A percentile compares a stretch with the other conserved stretches of the same genome.
Conservation (phyloP, 2,113 vertebrate species). For the Microtus oregoni region DNA sequence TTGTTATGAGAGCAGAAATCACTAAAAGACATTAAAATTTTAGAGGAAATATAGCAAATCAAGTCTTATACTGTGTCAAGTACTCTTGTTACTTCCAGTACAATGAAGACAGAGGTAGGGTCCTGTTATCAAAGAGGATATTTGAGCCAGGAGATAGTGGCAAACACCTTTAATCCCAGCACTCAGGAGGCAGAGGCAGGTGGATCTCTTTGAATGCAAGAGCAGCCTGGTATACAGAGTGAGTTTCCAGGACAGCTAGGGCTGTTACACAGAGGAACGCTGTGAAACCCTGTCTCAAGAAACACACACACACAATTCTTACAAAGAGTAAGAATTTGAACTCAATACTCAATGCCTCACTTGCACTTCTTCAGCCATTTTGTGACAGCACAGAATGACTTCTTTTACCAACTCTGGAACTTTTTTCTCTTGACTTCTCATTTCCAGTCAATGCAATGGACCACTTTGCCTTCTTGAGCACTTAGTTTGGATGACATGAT, state of each 20-base stretch:
- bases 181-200: too few relatives aligned
- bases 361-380: not conserved
- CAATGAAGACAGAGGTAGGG: not conserved
- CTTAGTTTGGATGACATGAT: not conserved
- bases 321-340: not conserved
- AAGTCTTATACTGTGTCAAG: not conserved
- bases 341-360: not conserved
- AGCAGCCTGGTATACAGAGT: too few relatives aligned
- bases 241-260: too few relatives aligned
- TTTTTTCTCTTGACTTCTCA: not conserved
- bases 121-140: not conserved
- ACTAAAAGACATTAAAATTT: not conserved
- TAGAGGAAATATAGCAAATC: not conserved
- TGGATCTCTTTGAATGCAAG: too few relatives aligned
- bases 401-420: not conserved
- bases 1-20: not conserved
- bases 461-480: not conserved
- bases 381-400: not conserved
- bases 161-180: too few relatives aligned
- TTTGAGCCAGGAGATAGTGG: not conserved
- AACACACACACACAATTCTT: too few relatives aligned
- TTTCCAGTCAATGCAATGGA: not conserved
- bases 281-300: too few relatives aligned
- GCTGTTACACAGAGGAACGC: too few relatives aligned
- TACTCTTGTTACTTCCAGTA: not conserved